Evolutionary conservation across 2,797 vertebrate genomes (phyloP), one percentile per base, ranked within the genome.

Genomic region (Harpagifer antarcticus): DNA sequence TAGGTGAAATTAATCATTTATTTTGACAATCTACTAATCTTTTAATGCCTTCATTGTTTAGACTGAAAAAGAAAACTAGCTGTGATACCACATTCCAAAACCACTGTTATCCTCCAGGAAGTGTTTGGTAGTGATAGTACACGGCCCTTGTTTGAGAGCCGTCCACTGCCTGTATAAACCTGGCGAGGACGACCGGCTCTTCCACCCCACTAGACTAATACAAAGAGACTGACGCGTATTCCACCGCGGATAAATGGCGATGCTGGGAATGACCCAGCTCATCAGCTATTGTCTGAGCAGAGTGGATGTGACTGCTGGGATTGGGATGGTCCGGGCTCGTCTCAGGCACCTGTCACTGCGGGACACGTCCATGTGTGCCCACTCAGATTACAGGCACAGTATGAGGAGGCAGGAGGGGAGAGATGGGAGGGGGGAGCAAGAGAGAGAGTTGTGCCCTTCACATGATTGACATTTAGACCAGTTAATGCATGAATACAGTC

Each of bases 201-300:
- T 90, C 76, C 76, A 40, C 66, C 72, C 67, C 37, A 27, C 81
- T 90, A 68, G 65, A 53, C 87, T 84, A 87, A 89, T 60, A 84
- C 77, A 86, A 86, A 87, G 86, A 86, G 89, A 87, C 84, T 81
- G 88, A 77, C 83, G 66, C 59, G 23, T 89, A 86, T 88, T 89
- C 77, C 61, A 7, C 73, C 56, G 82, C 37, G 67, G 81, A 82
- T 81, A 82, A 84, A 90, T 75, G 74, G 64, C 62, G 61, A 76
- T 27, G 87, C 84, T 69, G 85, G 72, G 79, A 82, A 82, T 65
- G 75, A 67, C 72, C 81, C 82, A 57, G 79, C 80, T 20, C 88
- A 67, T 94, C 91, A 91, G 79, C 86, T 70, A 89, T 94, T 91
- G 90, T 93, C 64, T 83, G 90, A 84, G 76, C 44, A 81, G 76